A percentile compares a stretch with the other conserved stretches of the same genome.
phyloP scores from a whole-genome alignment of 2,797 vertebrate genomes.

The Toxotes lorentzi region DNA sequence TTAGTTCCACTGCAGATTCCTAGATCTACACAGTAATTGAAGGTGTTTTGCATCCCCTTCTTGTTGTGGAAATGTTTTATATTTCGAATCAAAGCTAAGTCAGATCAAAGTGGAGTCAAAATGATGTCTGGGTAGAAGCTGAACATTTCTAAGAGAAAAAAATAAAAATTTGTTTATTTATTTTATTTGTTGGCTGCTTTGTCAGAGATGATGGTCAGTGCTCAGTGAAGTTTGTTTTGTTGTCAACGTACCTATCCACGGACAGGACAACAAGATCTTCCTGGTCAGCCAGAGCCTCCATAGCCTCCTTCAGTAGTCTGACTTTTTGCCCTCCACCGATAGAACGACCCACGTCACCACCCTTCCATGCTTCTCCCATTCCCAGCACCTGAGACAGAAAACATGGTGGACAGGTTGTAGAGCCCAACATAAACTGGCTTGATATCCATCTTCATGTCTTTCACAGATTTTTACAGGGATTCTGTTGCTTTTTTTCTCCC shows the following conservation, averaged over 20 bases:
- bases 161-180: background rate
- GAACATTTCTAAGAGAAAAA: background rate
- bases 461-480: background rate
- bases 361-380: slow-evolving; percentile 93
- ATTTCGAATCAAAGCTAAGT: slow-evolving; percentile 32
- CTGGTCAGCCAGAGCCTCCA: slow-evolving; percentile 86
- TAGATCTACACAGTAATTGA: slow-evolving; percentile 37
- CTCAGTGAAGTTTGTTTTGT: background rate
- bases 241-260: slow-evolving; percentile 90
- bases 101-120: slow-evolving; percentile 42
- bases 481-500: background rate
- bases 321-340: slow-evolving; percentile 98
- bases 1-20: slow-evolving; percentile 54
- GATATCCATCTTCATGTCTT: background rate
- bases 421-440: background rate
- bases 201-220: background rate
- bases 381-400: slow-evolving; percentile 90
- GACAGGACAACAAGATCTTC: slow-evolving; percentile 92
- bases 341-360: slow-evolving; percentile 90
- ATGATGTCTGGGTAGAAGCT: slow-evolving; percentile 15
- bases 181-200: background rate
- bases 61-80: slow-evolving; percentile 42
- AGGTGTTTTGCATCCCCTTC: slow-evolving; percentile 28
- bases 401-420: slow-evolving; percentile 7
- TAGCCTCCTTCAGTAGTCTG: slow-evolving; percentile 91